phyloP scores from a whole-genome alignment of 2,113 vertebrate genomes.

The Willisornis vidua region DNA sequence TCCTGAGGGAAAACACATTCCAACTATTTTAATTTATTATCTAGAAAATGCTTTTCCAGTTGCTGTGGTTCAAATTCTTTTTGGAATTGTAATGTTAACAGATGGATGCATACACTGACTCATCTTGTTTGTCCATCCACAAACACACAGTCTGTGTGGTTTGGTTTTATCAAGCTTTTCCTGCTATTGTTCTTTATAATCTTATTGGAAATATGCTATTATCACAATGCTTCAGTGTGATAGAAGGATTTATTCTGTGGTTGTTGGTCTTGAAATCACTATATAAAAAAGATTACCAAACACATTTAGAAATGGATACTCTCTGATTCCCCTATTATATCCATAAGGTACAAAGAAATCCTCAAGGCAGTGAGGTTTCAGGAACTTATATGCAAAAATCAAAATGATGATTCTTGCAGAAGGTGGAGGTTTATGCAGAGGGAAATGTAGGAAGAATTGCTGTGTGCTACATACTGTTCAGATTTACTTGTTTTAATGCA shows the following conservation, averaged over 20 bases:
- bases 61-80: conserved; percentile 35
- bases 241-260: conserved; percentile 12
- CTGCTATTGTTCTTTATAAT: conserved; percentile 25
- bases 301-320: neutral
- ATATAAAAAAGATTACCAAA: neutral
- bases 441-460: neutral
- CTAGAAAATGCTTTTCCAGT: conserved; percentile 30
- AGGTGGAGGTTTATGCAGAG: neutral
- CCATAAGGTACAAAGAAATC: neutral
- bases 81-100: neutral
- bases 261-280: conserved; percentile 1
- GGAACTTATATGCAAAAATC: neutral
- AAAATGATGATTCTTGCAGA: neutral
- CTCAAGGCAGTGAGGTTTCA: neutral
- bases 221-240: neutral
- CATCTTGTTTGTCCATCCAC: neutral
- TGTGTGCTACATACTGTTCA: neutral
- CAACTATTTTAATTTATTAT: neutral
- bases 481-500: neutral
- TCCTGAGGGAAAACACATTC: conserved; percentile 4
- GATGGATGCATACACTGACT: neutral
- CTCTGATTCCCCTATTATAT: neutral
- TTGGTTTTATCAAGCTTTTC: conserved; percentile 25
- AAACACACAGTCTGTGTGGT: neutral
- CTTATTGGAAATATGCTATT: conserved; percentile 2